Evolutionary conservation across 2,113 vertebrate species (phyloP), one percentile per base, ranked within the genome.

Genomic region (Oreotrochilus melanogaster): DNA sequence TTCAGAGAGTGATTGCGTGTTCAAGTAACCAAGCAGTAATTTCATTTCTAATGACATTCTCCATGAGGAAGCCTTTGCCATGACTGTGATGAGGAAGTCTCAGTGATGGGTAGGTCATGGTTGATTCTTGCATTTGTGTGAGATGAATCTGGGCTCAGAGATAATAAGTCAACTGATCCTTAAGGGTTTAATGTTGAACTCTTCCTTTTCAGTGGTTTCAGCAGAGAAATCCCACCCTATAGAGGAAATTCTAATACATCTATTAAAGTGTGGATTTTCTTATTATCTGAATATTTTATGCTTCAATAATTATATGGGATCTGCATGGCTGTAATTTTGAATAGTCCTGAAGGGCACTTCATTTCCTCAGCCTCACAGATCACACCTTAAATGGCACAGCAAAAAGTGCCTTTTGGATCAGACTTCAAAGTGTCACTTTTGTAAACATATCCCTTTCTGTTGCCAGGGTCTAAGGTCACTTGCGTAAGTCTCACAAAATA

Each of bases 1-100:
- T 88, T 94, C 87, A 56, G 78, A 78, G 57, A 91, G 60, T 48
- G 72, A 69, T 92, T 95, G 91, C 64, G 72, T 89, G 82, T 86
- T 86, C 43, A 92, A 75, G 65, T 33, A 79, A 83, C 70, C 33
- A 65, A 71, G 45, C 45, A 81, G 21, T 83, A 88, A 94, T 69
- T 90, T 31, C 88, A 61, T 82, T 84, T 95, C 67, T 91, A 92
- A 90, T 94, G 85, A 89, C 25, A 39, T 92, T 66, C 74, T 95
- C 37, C 31, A 48, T 53, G 79, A 89, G 54, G 74, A 86, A 93
- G 76, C 84, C 30, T 37, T 82, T 86, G 72, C 60, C 22, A 8
- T 85, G 53, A 58, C 64, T 56, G 37, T 72, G 74, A 57, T 70
- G 45, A 78, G 76, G 51, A 82, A 33, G 61, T 67, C 22, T 31